Evolutionary conservation across 1,140 invertebrate species (phyloP).

Genomic region (Stegodyphus dumicola): DNA sequence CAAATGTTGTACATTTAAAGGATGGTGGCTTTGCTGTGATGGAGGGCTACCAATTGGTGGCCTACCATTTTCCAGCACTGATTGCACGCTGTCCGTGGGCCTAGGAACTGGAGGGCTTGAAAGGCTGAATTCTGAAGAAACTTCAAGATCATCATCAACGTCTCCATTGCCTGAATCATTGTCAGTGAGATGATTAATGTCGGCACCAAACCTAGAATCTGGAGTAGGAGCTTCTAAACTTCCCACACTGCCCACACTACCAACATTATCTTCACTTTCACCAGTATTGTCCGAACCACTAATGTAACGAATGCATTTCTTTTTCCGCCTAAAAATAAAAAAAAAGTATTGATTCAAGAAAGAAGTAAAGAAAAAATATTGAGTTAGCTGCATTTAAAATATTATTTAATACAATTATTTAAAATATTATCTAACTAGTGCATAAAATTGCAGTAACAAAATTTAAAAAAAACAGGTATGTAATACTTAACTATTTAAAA

Average conservation of each 20-base stretch:
- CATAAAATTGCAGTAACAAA: too few species aligned
- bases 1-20: slow-evolving; percentile 55
- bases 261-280: slow-evolving; percentile 69
- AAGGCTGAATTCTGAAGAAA: slow-evolving; percentile 51
- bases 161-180: slow-evolving; percentile 67
- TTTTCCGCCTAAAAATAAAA: slow-evolving; percentile 87
- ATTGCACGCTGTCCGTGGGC: slow-evolving; percentile 7
- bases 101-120: slow-evolving; percentile 48
- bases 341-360: background rate
- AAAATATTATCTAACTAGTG: too few species aligned
- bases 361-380: background rate
- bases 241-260: slow-evolving; percentile 72
- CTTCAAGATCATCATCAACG: slow-evolving; percentile 66
- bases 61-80: background rate
- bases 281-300: slow-evolving; percentile 78
- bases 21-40: slow-evolving; percentile 20
- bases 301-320: slow-evolving; percentile 97
- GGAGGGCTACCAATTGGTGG: slow-evolving; percentile 5
- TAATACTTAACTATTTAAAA: too few species aligned
- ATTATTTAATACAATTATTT: too few species aligned
- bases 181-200: slow-evolving; percentile 68
- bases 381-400: too few species aligned
- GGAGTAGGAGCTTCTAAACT: slow-evolving; percentile 74
- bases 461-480: too few species aligned
- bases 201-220: slow-evolving; percentile 71